These are phyloP conservation scores for Sinocyclocheilus anshuiensis DNA, from an alignment of 2,113 vertebrate species.

Conservation along the genomic window DNA sequence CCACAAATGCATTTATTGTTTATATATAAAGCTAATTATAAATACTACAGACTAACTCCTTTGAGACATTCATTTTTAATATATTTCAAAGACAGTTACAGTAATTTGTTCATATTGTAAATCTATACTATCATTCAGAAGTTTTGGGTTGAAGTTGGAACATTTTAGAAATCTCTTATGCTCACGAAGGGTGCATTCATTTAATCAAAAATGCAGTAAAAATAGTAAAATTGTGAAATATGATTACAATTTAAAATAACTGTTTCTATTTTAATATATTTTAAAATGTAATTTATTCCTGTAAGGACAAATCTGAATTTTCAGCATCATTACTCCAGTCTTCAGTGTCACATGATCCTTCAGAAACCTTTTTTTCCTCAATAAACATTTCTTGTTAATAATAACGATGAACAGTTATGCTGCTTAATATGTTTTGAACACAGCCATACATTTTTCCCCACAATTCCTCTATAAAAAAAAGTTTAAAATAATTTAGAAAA, in stretches of 20 bases:
- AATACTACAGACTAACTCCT: neutral
- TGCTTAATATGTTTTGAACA: neutral
- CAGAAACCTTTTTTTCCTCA: neutral
- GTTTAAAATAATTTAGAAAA: neutral
- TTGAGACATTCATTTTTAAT: neutral
- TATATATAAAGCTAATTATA: neutral
- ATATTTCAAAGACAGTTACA: neutral
- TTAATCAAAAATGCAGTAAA: neutral
- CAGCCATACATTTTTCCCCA: neutral
- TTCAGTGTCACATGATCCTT: neutral
- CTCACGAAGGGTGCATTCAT: neutral
- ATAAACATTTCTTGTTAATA: neutral
- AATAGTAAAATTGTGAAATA: neutral
- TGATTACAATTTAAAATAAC: neutral
- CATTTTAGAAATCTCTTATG: neutral
- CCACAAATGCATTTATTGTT: neutral
- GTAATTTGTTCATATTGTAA: neutral
- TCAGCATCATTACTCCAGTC: neutral
- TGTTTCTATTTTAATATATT: neutral
- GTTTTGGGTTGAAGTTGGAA: neutral
- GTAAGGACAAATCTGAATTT: neutral
- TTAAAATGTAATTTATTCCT: neutral
- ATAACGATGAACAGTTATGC: too few relatives aligned
- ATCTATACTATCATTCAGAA: neutral
- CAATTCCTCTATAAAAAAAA: neutral